Conservation (phyloP, 2,888 invertebrate genomes). For the Pammene fasciana region DNA sequence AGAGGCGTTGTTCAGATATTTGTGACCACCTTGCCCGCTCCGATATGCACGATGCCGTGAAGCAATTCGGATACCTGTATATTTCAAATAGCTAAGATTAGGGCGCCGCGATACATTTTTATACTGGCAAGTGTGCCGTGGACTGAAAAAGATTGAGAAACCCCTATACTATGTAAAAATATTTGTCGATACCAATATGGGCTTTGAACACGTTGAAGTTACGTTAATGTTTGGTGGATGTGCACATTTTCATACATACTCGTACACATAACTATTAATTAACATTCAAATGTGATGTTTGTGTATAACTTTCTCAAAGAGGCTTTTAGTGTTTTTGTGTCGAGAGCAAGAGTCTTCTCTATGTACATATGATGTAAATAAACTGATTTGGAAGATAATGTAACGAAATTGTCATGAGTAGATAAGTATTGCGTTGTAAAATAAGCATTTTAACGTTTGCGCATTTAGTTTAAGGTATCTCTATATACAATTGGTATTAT, state of each 20-base stretch:
- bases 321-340: slow-evolving; percentile 60
- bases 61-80: too few species aligned
- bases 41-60: too few species aligned
- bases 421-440: slow-evolving; percentile 50
- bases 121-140: too few species aligned
- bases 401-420: slow-evolving; percentile 38
- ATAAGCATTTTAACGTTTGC: slow-evolving; percentile 35
- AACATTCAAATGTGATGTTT: slow-evolving; percentile 52
- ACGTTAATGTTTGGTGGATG: not conserved
- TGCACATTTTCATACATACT: slow-evolving; percentile 35
- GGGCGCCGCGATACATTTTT: too few species aligned
- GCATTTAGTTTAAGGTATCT: slow-evolving; percentile 33
- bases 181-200: not conserved
- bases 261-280: slow-evolving; percentile 34
- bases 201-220: not conserved
- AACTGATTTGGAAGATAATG: slow-evolving; percentile 42
- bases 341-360: slow-evolving; percentile 55
- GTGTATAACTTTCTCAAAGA: slow-evolving; percentile 52
- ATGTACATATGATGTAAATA: slow-evolving; percentile 66
- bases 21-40: too few species aligned
- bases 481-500: slow-evolving; percentile 15
- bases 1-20: too few species aligned
- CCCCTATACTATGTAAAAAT: not conserved
- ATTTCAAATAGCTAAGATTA: too few species aligned
- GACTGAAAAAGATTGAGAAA: not conserved